A percentile compares a stretch with the other conserved stretches of the same genome.
These are phyloP conservation scores for Anhinga anhinga DNA, from an alignment of 2,113 vertebrate species.

Conservation along the genomic window DNA sequence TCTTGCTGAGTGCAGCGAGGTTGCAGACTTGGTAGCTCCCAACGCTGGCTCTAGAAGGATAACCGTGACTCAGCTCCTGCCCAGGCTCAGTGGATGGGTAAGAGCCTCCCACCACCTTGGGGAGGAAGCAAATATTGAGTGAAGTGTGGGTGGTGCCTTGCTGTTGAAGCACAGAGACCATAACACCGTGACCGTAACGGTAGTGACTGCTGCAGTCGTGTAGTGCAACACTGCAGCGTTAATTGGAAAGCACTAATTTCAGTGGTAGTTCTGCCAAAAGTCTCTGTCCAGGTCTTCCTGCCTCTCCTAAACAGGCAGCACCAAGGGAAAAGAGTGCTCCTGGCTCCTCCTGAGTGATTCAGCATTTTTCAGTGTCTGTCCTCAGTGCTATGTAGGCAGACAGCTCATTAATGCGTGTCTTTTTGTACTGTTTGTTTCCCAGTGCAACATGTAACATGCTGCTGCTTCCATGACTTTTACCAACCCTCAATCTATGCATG, in stretches of 20 bases:
- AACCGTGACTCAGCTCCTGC: background rate
- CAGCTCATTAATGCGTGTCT: background rate
- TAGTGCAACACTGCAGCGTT: background rate
- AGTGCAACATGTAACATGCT: background rate
- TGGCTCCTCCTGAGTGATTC: background rate
- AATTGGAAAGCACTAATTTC: background rate
- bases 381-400: background rate
- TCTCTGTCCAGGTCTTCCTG: background rate
- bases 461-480: background rate
- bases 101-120: background rate
- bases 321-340: background rate
- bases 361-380: background rate
- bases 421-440: background rate
- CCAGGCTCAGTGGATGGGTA: background rate
- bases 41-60: background rate
- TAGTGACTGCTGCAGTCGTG: fast-evolving
- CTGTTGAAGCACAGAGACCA: background rate
- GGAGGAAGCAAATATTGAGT: background rate
- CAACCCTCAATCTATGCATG: background rate
- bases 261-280: background rate
- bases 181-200: fast-evolving
- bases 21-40: background rate
- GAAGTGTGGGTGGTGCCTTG: background rate
- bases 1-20: background rate
- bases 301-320: background rate